Base-by-base conservation (phyloP, 2,888 invertebrate genomes). In the Harpalus rubripes region DNA sequence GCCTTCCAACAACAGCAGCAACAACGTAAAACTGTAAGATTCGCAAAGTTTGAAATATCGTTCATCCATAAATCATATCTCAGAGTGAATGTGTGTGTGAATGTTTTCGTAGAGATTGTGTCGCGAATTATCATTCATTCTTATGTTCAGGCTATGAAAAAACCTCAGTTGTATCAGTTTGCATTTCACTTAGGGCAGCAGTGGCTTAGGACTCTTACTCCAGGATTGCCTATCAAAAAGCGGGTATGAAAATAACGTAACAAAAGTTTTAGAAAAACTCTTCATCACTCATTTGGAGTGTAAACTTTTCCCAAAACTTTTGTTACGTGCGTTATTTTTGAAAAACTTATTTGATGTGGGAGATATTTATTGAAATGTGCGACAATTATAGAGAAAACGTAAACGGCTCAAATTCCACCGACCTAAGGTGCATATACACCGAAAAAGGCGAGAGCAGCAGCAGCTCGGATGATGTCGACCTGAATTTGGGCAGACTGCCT, bases 351-450 rank as follows among this genome's bases (percentile, higher is more conserved):
- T n/a, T n/a, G n/a, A n/a, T n/a, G n/a, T n/a, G 58, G 18, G 16
- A 22, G 18, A 22, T 7, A n/a, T 78, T 22, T 10, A 22, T 56
- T 26, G 16, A n/a, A 12, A 22, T 78, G 18, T 41, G 74, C 56
- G 59, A 39, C 58, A 16, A 32, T 89, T 90, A 85, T 91, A 95
- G 95, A 95, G 95, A 94, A 93, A 94, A 92, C 92, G 95, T 94
- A 94, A 93, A 92, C 93, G 94, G 92, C 94, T 95, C 92, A 95
- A 95, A 92, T 96, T 97, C 94, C 95, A 96, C 92, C 94, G 96
- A 94, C 95, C 96, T 93, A 97, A 97, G 92, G 94, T 96, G 92
- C 96, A 96, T 92, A 95, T 95, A 92, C 95, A 96, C 93, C 93
- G 95, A 91, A 90, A 92, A 90, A 90, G 92, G 89, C 88, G 94